Evolutionary conservation across 2,888 invertebrate species (phyloP).

Genomic region (Watsonalla binaria): DNA sequence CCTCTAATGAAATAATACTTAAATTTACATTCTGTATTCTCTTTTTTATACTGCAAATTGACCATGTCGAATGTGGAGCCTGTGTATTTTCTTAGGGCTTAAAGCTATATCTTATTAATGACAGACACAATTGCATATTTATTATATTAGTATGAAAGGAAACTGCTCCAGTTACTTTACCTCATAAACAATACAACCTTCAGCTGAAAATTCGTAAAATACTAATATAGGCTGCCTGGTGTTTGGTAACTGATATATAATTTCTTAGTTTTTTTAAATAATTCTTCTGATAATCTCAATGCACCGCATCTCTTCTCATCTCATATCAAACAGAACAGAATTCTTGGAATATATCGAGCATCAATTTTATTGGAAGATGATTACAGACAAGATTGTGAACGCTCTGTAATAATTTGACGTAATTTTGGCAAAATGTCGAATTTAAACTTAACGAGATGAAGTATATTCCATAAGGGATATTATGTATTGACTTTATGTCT

Average conservation of each 20-base stretch:
- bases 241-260: neutral
- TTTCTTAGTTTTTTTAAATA: neutral
- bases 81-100: too few species aligned
- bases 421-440: conserved; percentile 49
- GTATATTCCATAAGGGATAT: conserved; percentile 35
- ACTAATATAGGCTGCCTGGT: neutral
- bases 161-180: too few species aligned
- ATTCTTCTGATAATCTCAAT: too few species aligned
- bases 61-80: too few species aligned
- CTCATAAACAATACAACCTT: neutral
- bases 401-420: conserved; percentile 41
- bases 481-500: conserved; percentile 15
- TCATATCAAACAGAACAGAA: conserved; percentile 27
- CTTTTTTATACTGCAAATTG: too few species aligned
- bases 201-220: neutral
- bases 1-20: too few species aligned
- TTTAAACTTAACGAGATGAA: conserved; percentile 49
- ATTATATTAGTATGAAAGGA: too few species aligned
- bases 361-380: conserved; percentile 46
- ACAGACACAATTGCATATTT: too few species aligned
- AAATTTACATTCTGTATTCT: too few species aligned
- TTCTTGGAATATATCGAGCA: conserved; percentile 47
- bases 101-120: too few species aligned
- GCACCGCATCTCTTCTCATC: conserved; percentile 3
- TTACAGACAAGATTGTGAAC: conserved; percentile 35